Evolutionary conservation across 2,113 vertebrate species (phyloP).

Genomic region (Aramus guarauna): DNA sequence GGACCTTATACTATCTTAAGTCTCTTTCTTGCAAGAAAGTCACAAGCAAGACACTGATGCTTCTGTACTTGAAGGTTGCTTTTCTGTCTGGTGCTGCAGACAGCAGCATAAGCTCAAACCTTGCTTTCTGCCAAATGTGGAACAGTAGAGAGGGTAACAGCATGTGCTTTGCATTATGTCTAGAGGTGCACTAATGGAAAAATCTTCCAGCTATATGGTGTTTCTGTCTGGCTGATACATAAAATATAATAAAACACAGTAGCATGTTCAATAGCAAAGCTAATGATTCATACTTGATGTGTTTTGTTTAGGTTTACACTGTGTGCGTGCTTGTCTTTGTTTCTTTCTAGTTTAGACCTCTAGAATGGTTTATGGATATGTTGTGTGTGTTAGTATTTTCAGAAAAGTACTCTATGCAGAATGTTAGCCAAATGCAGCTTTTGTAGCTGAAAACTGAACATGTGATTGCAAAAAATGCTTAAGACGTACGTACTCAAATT

Average conservation of each 20-base stretch:
- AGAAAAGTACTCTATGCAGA: background rate
- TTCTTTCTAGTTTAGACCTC: background rate
- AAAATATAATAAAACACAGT: background rate
- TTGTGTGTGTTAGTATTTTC: background rate
- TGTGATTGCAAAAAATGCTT: no score
- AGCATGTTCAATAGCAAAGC: background rate
- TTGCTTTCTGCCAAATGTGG: slow-evolving; percentile 73
- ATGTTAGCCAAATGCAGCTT: background rate
- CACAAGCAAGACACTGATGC: background rate
- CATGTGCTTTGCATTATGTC: slow-evolving; percentile 83
- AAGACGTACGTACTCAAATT: no score
- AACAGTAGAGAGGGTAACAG: slow-evolving; percentile 74
- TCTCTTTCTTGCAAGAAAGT: background rate
- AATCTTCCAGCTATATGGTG: slow-evolving; percentile 47
- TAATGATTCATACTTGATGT: background rate
- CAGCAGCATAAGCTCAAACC: slow-evolving; percentile 65
- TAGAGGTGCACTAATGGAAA: slow-evolving; percentile 75
- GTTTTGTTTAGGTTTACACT: background rate
- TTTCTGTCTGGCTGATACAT: background rate
- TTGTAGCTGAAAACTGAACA: background rate
- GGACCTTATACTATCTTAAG: background rate
- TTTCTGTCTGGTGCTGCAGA: slow-evolving; percentile 70
- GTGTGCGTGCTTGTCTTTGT: background rate
- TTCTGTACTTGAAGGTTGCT: background rate
- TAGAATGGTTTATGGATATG: background rate